Evolutionary conservation across 2,888 invertebrate species (phyloP).

Genomic region (Acleris sparsana): DNA sequence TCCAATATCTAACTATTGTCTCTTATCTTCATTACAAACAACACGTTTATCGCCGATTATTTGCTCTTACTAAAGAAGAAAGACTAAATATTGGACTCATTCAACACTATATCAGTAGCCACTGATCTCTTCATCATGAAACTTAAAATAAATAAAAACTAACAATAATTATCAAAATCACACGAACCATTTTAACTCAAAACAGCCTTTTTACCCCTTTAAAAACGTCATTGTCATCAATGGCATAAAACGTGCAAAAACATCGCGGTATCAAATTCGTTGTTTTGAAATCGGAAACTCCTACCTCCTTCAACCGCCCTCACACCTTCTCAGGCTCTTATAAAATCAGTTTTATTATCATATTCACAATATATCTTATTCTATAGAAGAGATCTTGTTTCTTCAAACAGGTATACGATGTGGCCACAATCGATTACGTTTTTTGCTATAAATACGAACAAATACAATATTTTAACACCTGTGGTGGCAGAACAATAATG

Average conservation of each 20-base stretch:
- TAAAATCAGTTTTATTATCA: conserved; percentile 63
- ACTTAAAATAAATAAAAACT: neutral
- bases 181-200: no score
- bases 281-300: conserved; percentile 76
- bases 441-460: conserved; percentile 50
- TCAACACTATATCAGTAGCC: neutral
- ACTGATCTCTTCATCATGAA: neutral
- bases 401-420: conserved; percentile 61
- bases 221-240: conserved; percentile 39
- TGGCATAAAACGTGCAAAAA: conserved; percentile 61
- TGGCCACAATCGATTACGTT: conserved; percentile 56
- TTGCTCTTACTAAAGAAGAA: no score
- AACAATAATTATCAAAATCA: no score
- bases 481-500: conserved; percentile 15
- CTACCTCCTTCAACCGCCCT: conserved; percentile 62
- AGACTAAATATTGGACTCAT: no score
- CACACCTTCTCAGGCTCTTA: conserved; percentile 58
- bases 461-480: conserved; percentile 30
- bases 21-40: no score
- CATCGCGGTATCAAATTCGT: conserved; percentile 69
- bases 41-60: no score
- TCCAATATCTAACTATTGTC: no score
- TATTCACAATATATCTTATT: conserved; percentile 59
- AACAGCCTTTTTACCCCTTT: conserved; percentile 13
- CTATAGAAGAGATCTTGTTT: conserved; percentile 64